Conservation (phyloP, 2,113 vertebrate species). For the Vulpes ferrilata region DNA sequence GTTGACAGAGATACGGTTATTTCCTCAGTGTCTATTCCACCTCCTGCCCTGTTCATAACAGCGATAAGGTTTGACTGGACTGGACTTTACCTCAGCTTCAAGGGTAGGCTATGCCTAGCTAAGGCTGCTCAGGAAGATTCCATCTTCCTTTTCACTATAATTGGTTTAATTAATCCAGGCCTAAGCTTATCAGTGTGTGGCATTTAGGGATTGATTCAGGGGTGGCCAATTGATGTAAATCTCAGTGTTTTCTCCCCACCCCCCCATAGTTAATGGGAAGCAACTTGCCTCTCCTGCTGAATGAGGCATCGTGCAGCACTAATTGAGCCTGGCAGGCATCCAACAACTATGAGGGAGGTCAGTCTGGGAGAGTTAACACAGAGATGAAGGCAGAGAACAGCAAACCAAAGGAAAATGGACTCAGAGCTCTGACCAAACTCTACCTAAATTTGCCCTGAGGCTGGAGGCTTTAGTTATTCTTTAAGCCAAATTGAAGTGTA, state of each 20-base stretch:
- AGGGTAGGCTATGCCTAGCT: not conserved
- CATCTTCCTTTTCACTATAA: slow-evolving; percentile 56
- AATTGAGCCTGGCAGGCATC: slow-evolving; percentile 76
- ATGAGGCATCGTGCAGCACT: slow-evolving; percentile 64
- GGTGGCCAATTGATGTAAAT: slow-evolving; percentile 74
- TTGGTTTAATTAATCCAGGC: slow-evolving; percentile 75
- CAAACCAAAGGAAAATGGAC: not conserved
- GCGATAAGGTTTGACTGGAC: not conserved
- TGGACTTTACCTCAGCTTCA: not conserved
- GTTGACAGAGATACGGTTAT: not conserved
- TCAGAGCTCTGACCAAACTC: not conserved
- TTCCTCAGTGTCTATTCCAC: not conserved
- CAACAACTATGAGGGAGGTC: slow-evolving; percentile 54
- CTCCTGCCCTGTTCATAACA: not conserved
- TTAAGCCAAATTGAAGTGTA: not conserved
- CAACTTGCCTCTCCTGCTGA: slow-evolving; percentile 71
- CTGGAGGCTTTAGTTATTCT: not conserved
- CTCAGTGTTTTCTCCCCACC: slow-evolving; percentile 66
- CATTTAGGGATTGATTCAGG: slow-evolving; percentile 64
- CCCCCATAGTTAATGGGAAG: slow-evolving; percentile 69
- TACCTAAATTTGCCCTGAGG: not conserved
- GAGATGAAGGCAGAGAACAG: not conserved
- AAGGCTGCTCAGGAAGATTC: slow-evolving; percentile 39
- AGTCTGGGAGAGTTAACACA: slow-evolving; percentile 34
- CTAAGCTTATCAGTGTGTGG: slow-evolving; percentile 60